Percentiles rank a stretch among this genome's conserved stretches.
Evolutionary conservation across 2,797 vertebrate genomes (phyloP).

Genomic region (Sebastes miniatus): DNA sequence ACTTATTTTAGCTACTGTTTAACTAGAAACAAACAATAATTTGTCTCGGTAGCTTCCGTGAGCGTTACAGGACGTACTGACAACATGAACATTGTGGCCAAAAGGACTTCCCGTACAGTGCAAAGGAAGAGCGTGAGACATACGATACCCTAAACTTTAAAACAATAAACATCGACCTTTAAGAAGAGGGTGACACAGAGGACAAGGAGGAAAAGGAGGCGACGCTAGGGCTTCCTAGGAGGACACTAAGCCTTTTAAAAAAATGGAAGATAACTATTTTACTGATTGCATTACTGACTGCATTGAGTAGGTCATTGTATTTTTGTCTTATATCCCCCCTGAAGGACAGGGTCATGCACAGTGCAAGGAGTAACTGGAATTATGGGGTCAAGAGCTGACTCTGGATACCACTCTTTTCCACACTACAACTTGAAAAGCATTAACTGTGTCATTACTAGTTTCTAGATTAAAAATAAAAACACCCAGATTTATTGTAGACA

Average conservation of each 20-base stretch:
- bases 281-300: background rate
- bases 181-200: slow-evolving; percentile 27
- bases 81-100: background rate
- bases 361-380: background rate
- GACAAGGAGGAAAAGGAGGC: slow-evolving; percentile 31
- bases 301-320: background rate
- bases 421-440: background rate
- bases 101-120: slow-evolving; percentile 10
- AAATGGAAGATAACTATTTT: background rate
- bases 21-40: background rate
- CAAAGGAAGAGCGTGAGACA: slow-evolving; percentile 22
- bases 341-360: background rate
- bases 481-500: too few species aligned
- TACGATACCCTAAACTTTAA: slow-evolving; percentile 12
- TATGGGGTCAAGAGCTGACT: background rate
- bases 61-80: background rate
- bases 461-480: too few species aligned
- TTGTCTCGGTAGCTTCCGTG: background rate
- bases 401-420: background rate
- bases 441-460: too few species aligned
- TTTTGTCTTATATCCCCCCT: background rate
- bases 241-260: background rate
- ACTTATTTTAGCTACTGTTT: too few species aligned
- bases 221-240: background rate
- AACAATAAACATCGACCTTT: slow-evolving; percentile 49